Percentiles rank a stretch among this genome's conserved stretches.
Evolutionary conservation across 2,113 vertebrate genomes (phyloP).

Genomic region (Saguinus midas): DNA sequence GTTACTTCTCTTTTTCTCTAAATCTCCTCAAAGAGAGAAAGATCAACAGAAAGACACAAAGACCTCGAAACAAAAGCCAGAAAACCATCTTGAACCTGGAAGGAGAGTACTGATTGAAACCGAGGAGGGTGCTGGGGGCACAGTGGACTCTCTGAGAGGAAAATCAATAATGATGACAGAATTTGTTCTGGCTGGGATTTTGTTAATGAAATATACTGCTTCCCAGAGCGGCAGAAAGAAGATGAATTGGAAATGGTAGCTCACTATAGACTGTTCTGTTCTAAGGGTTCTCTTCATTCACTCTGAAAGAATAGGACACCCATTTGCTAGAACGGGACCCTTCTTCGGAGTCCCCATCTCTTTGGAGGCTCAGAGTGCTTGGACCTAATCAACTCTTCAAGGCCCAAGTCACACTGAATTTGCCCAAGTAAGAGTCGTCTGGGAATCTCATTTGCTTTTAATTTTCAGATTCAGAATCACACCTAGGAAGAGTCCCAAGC

Average conservation of each 20-base stretch:
- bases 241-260: background rate
- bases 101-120: background rate
- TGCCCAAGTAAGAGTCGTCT: background rate
- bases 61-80: constrained; percentile 9
- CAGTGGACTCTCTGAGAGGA: background rate
- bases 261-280: background rate
- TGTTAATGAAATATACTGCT: background rate
- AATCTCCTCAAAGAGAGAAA: background rate
- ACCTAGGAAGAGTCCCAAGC: background rate
- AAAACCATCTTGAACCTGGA: constrained; percentile 5
- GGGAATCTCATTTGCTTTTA: background rate
- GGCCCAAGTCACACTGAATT: background rate
- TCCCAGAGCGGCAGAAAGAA: background rate
- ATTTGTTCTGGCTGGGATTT: constrained; percentile 17
- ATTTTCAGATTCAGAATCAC: background rate
- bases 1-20: background rate
- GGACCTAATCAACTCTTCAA: background rate
- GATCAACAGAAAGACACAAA: background rate
- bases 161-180: background rate
- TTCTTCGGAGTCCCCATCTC: background rate
- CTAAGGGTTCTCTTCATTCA: background rate
- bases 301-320: background rate
- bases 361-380: background rate
- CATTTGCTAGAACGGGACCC: background rate
- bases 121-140: background rate